Evolutionary conservation across 2,888 invertebrate species (phyloP), one percentile per base, ranked within the genome.

Genomic region (Cosmopolites sordidus): DNA sequence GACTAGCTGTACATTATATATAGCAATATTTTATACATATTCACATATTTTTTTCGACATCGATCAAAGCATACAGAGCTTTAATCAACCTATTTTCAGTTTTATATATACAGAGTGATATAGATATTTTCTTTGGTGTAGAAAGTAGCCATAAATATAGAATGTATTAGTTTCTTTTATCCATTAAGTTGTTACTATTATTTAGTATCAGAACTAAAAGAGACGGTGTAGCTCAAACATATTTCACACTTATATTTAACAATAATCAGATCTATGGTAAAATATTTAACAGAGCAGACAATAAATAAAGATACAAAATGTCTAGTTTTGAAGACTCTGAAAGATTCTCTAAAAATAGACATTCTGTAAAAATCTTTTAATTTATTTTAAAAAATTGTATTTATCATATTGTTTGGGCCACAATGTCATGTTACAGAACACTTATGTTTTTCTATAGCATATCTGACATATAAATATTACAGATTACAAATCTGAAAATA

Each of bases 1-100:
- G 74, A 74, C 74, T 74, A 74, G 74, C 74, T 74, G 74, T 74
- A 74, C 74, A 74, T 71, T 73, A 72, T 72, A 69, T 67, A 66
- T 68, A 70, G 70, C 69, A 67, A 68, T 70, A 68, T 69, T 68
- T 70, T 73, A 68, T 72, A 72, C 72, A 73, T 72, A 73, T 73
- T 71, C 72, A 72, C 72, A 73, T 42, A 59, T 62, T 69, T 71
- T 72, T 70, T 70, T 68, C 66, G 62, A 64, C 58, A 64, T 62
- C 60, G 61, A 60, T 49, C 56, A 38, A 51, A 50, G 43, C 47
- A 50, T 58, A 48, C 48, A 48, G 57, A 33, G 45, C 58, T 54
- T 58, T 50, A 56, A 55, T 54, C 59, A 54, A 60, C 58, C 53
- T 56, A 58, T 65, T 66, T 66, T 63, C 59, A 56, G 43, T 48